phyloP scores from a whole-genome alignment of 1,140 invertebrate genomes.

The Chymomyza costata region DNA sequence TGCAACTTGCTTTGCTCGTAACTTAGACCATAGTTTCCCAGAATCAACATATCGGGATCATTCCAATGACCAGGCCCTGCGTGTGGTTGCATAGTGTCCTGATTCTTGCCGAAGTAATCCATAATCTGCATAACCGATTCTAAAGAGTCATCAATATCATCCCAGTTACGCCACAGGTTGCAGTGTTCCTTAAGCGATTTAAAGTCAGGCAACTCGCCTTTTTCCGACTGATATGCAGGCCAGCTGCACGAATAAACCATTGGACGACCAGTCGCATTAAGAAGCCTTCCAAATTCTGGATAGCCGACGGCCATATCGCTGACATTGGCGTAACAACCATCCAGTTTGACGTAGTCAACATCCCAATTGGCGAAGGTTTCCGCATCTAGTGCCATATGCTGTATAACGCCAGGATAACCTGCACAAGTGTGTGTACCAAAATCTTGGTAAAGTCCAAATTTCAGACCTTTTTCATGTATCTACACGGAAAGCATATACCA shows the following conservation, averaged over 20 bases:
- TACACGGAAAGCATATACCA: constrained; percentile 67
- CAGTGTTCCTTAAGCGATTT: constrained; percentile 89
- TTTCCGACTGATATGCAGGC: constrained; percentile 93
- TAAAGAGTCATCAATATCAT: constrained; percentile 92
- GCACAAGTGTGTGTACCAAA: constrained; percentile 89
- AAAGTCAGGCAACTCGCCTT: constrained; percentile 87
- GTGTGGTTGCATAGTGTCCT: constrained; percentile 81
- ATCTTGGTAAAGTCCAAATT: constrained; percentile 93
- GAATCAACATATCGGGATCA: constrained; percentile 91
- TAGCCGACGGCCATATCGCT: constrained; percentile 80
- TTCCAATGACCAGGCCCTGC: constrained; percentile 93
- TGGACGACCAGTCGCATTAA: constrained; percentile 87
- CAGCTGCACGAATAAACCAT: constrained; percentile 94
- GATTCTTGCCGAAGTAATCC: constrained; percentile 86
- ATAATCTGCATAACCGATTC: constrained; percentile 83
- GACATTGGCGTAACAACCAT: constrained; percentile 87
- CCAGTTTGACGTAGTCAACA: constrained; percentile 92
- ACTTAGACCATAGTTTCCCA: constrained; percentile 91
- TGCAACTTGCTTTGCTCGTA: constrained; percentile 89
- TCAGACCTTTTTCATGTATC: constrained; percentile 87
- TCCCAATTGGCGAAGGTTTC: constrained; percentile 91
- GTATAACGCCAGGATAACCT: constrained; percentile 89
- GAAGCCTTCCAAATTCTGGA: constrained; percentile 81
- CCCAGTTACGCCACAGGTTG: constrained; percentile 92
- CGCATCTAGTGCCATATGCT: constrained; percentile 86